phyloP scores from a whole-genome alignment of 2,113 vertebrate species.

The Origma solitaria region DNA sequence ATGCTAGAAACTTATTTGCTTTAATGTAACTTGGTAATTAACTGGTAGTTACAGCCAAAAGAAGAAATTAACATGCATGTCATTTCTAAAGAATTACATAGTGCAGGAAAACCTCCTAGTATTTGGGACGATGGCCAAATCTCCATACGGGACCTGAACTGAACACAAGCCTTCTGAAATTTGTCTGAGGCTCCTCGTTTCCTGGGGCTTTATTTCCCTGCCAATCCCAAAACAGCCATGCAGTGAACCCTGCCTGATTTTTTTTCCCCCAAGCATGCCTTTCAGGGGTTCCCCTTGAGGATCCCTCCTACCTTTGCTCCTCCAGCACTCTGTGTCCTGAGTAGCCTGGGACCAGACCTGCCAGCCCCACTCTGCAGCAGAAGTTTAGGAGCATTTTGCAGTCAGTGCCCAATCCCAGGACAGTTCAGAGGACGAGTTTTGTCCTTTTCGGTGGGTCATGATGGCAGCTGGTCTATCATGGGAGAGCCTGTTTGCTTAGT shows the following conservation, averaged over 20 bases:
- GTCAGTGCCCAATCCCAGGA: fast-evolving
- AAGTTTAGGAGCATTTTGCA: not conserved
- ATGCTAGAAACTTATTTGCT: not conserved
- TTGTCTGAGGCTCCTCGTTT: not conserved
- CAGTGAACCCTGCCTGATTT: not conserved
- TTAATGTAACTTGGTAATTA: not conserved
- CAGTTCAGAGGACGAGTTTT: fast-evolving
- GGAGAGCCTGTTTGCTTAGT: not conserved
- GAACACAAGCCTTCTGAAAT: not conserved
- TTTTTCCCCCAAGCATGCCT: fast-evolving
- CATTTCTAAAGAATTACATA: not conserved
- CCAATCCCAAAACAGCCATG: not conserved
- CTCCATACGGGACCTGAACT: not conserved
- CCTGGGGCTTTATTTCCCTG: not conserved
- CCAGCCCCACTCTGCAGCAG: not conserved
- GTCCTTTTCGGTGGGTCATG: not conserved
- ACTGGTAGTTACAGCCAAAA: not conserved
- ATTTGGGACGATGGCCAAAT: not conserved
- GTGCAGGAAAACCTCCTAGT: not conserved
- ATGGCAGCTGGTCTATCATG: fast-evolving
- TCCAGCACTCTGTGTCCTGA: not conserved
- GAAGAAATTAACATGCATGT: not conserved
- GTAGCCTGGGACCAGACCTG: not conserved
- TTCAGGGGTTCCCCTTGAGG: fast-evolving
- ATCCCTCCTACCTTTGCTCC: not conserved